A percentile compares a stretch with the other conserved stretches of the same genome.
Conservation (phyloP, 2,888 invertebrate species). For the Diabrotica balteata region DNA sequence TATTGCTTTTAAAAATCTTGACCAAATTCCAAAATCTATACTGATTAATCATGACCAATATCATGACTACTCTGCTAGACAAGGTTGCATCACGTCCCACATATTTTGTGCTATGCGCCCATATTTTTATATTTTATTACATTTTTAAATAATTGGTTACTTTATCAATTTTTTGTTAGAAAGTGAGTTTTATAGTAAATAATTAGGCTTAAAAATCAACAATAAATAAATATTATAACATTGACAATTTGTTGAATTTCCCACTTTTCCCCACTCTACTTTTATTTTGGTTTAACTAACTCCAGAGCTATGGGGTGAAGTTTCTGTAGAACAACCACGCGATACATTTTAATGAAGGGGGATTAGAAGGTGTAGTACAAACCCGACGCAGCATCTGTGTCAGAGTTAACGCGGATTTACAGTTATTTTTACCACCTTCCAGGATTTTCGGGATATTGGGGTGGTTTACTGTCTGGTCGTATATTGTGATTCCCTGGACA, state of each 20-base stretch:
- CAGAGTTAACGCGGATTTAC: constrained; percentile 27
- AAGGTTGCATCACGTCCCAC: too few species aligned
- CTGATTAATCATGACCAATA: too few species aligned
- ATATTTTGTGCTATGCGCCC: too few species aligned
- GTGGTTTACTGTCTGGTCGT: constrained; percentile 1
- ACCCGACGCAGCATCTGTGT: constrained; percentile 22
- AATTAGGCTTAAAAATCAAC: too few species aligned
- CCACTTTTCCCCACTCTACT: constrained; percentile 5
- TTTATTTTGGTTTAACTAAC: constrained; percentile 34
- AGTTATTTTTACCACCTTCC: constrained; percentile 25
- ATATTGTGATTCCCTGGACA: background rate
- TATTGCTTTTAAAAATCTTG: too few species aligned
- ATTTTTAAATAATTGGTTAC: too few species aligned
- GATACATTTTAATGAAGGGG: constrained; percentile 41
- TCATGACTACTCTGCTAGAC: too few species aligned
- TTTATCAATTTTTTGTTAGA: too few species aligned
- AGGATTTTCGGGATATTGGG: constrained; percentile 15
- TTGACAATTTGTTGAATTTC: background rate
- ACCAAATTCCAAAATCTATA: too few species aligned
- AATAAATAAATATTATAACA: too few species aligned
- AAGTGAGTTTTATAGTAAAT: too few species aligned
- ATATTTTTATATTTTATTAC: too few species aligned
- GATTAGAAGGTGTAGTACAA: constrained; percentile 33
- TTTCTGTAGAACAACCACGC: constrained; percentile 34
- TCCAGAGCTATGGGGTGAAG: constrained; percentile 23